These are phyloP conservation scores for Oxyruncus cristatus DNA, from an alignment of 2,113 vertebrate species.

Conservation along the genomic window DNA sequence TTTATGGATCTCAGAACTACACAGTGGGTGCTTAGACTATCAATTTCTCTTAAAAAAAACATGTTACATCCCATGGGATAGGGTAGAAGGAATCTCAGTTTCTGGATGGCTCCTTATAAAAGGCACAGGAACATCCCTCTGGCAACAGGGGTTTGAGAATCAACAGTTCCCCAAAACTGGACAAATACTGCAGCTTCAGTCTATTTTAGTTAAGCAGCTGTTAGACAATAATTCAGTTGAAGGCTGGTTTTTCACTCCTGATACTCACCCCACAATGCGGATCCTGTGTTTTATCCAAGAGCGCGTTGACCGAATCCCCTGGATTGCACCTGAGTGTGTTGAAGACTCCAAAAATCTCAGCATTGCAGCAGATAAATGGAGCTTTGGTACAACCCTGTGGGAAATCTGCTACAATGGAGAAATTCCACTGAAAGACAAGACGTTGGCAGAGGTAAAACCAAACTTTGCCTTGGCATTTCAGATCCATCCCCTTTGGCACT, in stretches of 20 bases:
- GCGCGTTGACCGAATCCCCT: slow-evolving; percentile 91
- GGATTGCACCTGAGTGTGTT: slow-evolving; percentile 96
- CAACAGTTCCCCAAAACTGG: not conserved
- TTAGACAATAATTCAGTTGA: not conserved
- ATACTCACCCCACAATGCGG: not conserved
- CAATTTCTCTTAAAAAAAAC: not conserved
- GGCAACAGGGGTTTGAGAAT: not conserved
- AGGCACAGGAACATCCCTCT: not conserved
- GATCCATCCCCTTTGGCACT: not conserved
- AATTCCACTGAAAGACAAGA: slow-evolving; percentile 94
- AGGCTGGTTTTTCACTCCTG: not conserved
- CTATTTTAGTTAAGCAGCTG: not conserved
- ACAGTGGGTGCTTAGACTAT: not conserved
- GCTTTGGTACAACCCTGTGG: slow-evolving; percentile 97
- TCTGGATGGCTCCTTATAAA: not conserved
- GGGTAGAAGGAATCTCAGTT: not conserved
- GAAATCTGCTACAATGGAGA: slow-evolving; percentile 98
- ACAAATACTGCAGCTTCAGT: not conserved
- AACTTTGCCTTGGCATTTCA: not conserved
- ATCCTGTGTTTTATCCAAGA: slow-evolving; percentile 71
- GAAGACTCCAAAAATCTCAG: slow-evolving; percentile 82
- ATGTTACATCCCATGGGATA: accelerated
- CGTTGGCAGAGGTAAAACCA: slow-evolving; percentile 86
- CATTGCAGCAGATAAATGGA: slow-evolving; percentile 95
- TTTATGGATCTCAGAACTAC: not conserved